Evolutionary conservation across 1,140 invertebrate species (phyloP).

Genomic region (Trachymyrmex septentrionalis): DNA sequence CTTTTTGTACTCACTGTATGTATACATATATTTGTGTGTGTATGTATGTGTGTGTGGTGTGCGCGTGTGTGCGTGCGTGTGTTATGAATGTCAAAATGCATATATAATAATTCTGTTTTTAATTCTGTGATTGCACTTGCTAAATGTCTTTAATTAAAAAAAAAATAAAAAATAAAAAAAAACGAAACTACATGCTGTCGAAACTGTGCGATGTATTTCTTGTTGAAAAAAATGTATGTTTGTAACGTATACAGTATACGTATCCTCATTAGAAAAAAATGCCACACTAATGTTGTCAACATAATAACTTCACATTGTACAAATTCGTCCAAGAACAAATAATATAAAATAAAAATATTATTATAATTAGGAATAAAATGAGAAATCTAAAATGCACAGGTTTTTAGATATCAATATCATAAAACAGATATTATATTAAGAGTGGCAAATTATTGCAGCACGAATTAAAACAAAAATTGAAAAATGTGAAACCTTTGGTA

Average conservation of each 20-base stretch:
- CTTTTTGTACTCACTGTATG: too few relatives aligned
- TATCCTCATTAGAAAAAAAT: not conserved
- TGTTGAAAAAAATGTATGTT: constrained; percentile 22
- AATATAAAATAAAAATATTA: constrained; percentile 32
- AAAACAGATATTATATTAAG: not conserved
- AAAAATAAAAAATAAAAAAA: not conserved
- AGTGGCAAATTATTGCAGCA: constrained; percentile 3
- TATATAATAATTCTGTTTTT: not conserved
- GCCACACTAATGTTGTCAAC: not conserved
- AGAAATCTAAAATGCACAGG: not conserved
- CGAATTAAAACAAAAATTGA: constrained; percentile 29
- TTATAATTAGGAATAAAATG: constrained; percentile 2
- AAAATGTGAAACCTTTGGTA: constrained; percentile 74
- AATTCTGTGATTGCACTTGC: not conserved
- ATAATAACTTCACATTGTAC: not conserved
- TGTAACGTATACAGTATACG: not conserved
- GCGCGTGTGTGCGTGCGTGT: too few relatives aligned
- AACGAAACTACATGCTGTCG: not conserved
- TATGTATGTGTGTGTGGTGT: too few relatives aligned
- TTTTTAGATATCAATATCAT: not conserved
- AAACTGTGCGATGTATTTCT: constrained; percentile 1
- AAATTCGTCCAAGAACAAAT: not conserved
- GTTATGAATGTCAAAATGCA: constrained; percentile 23
- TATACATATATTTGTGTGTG: too few relatives aligned
- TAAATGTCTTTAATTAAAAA: constrained; percentile 1